These are phyloP conservation scores for Acrobasis consociella DNA, from an alignment of 2,888 invertebrate genomes.

Conservation along the genomic window DNA sequence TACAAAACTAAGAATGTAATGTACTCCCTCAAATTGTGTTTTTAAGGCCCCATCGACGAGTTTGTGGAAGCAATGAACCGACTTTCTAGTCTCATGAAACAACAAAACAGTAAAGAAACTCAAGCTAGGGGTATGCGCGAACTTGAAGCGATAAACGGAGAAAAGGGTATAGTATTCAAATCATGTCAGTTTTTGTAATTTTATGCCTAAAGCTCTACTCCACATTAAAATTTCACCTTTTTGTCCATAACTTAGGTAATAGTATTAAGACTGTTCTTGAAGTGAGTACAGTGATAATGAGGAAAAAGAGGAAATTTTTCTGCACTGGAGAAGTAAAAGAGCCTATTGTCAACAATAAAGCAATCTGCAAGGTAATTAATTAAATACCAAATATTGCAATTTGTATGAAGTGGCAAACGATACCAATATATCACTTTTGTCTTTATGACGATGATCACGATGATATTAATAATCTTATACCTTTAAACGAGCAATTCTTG, in stretches of 20 bases:
- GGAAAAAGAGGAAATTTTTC: conserved; percentile 75
- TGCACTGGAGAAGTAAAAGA: conserved; percentile 78
- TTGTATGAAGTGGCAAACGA: too few species aligned
- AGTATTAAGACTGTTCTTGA: conserved; percentile 76
- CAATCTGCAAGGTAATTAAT: conserved; percentile 68
- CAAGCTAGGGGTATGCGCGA: conserved; percentile 76
- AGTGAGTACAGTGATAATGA: conserved; percentile 73
- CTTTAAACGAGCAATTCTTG: too few species aligned
- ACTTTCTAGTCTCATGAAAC: conserved; percentile 69
- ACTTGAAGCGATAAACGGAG: conserved; percentile 74
- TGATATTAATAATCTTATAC: too few species aligned
- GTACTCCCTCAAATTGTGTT: background rate
- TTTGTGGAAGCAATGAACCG: conserved; percentile 74
- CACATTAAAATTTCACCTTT: background rate
- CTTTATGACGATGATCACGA: too few species aligned
- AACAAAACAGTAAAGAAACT: conserved; percentile 72
- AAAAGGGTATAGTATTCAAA: conserved; percentile 54
- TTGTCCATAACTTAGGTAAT: conserved; percentile 51
- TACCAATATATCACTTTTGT: too few species aligned
- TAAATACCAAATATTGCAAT: background rate
- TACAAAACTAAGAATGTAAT: background rate
- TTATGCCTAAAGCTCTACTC: background rate
- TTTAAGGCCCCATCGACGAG: conserved; percentile 71
- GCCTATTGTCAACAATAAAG: conserved; percentile 76
- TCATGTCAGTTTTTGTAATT: background rate